Evolutionary conservation across 1,140 invertebrate species (phyloP), one percentile per base, ranked within the genome.

Genomic region (Formica exsecta): DNA sequence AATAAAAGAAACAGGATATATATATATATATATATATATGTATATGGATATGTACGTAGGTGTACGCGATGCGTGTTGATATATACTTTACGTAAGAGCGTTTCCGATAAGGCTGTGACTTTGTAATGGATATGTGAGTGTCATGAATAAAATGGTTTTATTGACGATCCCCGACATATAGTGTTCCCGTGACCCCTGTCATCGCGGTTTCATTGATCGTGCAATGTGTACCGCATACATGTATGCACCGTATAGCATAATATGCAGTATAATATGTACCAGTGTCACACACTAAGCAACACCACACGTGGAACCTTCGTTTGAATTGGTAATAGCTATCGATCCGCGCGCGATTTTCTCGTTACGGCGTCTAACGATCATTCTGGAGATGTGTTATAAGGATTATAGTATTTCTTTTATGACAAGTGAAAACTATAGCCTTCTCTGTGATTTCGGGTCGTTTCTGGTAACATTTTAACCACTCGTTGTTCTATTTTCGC

Each of bases 21-120:
- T 61, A 70, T 44, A 62, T 29, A 9, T 29, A 61, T 41, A 83
- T 22, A 70, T 83, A 66, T 25, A 71, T 57, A 71, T 86, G 77
- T 87, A 79, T 59, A 89, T 83, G 65, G 54, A 85, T 86, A 38
- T 89, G 77, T 68, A 88, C 57, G 62, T 86, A 73, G 73, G 70
- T 79, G 65, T 84, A 73, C 29, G 77, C 48, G 54, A 85, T 87
- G 80, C 57, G 62, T 84, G 61, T 74, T 61, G 85, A 89, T 90
- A 89, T 89, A 80, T 90, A 80, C 86, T 85, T 89, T 86, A 83
- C 84, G 64, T 91, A 86, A 86, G 51, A 71, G 77, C 61, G 73
- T 88, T 51, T 51, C 22, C 66, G 86, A 92, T 73, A 89, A 91
- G 92, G 92, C 92, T 93, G 92, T 92, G 92, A 93, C 90, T 92